Evolutionary conservation across 2,797 vertebrate species (phyloP).

Genomic region (Xiphophorus birchmanni): DNA sequence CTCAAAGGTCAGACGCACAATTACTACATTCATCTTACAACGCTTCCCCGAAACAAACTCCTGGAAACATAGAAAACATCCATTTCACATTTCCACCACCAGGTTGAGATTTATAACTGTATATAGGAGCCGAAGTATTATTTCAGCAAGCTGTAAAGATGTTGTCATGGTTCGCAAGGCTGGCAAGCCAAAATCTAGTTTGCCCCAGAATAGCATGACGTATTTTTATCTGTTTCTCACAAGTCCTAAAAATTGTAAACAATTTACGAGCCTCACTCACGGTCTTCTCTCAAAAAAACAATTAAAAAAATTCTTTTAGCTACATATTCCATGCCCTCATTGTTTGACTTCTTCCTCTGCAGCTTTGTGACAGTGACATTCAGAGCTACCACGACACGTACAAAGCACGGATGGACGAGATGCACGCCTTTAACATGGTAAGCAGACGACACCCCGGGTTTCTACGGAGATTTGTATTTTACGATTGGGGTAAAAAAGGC

Average conservation of each 20-base stretch:
- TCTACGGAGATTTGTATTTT: not conserved
- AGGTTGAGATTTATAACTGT: slow-evolving; percentile 10
- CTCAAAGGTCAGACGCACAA: slow-evolving; percentile 81
- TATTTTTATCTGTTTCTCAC: slow-evolving; percentile 19
- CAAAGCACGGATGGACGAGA: slow-evolving; percentile 85
- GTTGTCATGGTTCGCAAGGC: not conserved
- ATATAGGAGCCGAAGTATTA: slow-evolving; percentile 9
- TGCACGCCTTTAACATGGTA: slow-evolving; percentile 97
- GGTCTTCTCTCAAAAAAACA: not conserved
- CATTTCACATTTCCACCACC: slow-evolving; percentile 4
- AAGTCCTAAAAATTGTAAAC: slow-evolving; percentile 15
- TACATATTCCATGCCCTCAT: not conserved
- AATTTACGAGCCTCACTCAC: slow-evolving; percentile 8
- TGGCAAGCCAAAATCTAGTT: slow-evolving; percentile 11
- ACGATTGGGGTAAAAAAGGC: not conserved
- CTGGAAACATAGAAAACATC: slow-evolving; percentile 8
- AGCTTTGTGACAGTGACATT: slow-evolving; percentile 87
- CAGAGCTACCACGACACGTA: slow-evolving; percentile 87
- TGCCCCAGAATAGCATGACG: slow-evolving; percentile 11
- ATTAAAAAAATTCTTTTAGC: not conserved
- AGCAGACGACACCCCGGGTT: slow-evolving; percentile 34
- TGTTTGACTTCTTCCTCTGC: slow-evolving; percentile 46
- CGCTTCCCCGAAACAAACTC: slow-evolving; percentile 15
- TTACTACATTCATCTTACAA: slow-evolving; percentile 10
- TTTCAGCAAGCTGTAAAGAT: slow-evolving; percentile 1